Base-by-base conservation (phyloP, 2,888 invertebrate genomes). In the Phoronis australis region DNA sequence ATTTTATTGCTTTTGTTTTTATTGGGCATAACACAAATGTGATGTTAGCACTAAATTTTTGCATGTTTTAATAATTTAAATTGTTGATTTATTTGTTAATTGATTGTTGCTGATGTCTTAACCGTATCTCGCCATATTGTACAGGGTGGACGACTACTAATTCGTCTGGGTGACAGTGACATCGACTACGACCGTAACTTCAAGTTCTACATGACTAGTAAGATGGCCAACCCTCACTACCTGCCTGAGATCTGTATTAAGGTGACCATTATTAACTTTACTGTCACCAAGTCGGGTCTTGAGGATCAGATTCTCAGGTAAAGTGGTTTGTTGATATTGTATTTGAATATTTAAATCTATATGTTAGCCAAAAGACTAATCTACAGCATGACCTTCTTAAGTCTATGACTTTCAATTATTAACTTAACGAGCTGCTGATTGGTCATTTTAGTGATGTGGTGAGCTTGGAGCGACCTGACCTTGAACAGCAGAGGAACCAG, bases 231-330 rank as follows among this genome's bases (percentile, higher is more conserved):
- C 55, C 78, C 78, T 15, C 76, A 77, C 50, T 78, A 77, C 55
- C 62, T 77, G 54, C 77, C 77, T 1, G 78, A 78, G 53, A 71
- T 76, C 21, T 77, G 75, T 57, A 77, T 76, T 55, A 76, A 77
- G 57, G 77, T 77, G 46, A 76, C 77, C 54, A 74, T 77, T 58
- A 77, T 77, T 56, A 77, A 77, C 67, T 77, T 77, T 55, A 76
- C 74, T 22, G 77, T 77, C 40, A 77, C 77, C 31, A 68, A 67
- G 51, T 62, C 66, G 22, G 77, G 76, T 4, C 63, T 77, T 41
- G 77, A 77, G 55, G 76, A 77, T 53, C 77, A 77, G 61, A 54
- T 77, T 42, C 62, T 77, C 5, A 67, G 75, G 73, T 73, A 56
- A 52, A 51, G 25, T 18, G 20, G 5, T n/a, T n/a, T n/a, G n/a